Base-by-base conservation (phyloP, 2,113 vertebrate species). In the Hyperopisus bebe region DNA sequence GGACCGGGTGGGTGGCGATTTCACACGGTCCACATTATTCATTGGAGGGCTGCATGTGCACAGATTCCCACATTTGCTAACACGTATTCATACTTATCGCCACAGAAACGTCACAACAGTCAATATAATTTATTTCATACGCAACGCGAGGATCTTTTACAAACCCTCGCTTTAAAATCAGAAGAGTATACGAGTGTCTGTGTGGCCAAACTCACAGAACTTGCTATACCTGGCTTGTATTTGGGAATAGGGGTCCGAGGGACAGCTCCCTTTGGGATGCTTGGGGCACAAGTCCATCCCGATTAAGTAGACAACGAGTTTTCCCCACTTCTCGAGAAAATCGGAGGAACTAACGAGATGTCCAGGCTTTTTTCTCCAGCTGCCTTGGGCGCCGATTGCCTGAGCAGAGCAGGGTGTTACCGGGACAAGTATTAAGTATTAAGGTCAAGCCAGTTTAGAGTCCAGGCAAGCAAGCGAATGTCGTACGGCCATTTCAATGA, bases 391-490 rank as follows among this genome's bases (percentile, higher is more conserved):
- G 17, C n/a, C 48, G 47, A 86, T 48, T 86, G 84, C 5, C 31
- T 39, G n/a, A 53, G 48, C 5, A 13, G 31, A 13, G 85, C 7
- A 53, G 27, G 11, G 15, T 35, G 85, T 87, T 53, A 55, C 85
- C 47, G 35, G 85, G n/a, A 51, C 39, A 84, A 84, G 42, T 9
- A 46, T 21, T 19, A 48, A 31, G 84, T 86, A 86, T 86, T 86
- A 53, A 53, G 85, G 85, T 87, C 85, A 87, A 87, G 85, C 85
- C 50, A 39, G 13, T 87, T 87, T 50, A 48, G 27, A 6, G 31
- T 53, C 50, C 50, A 87, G 50, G 50, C 85, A 87, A 53, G 50
- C 85, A 51, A 47, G 5, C 3, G 17, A 47, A 47, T 19, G 62
- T 31, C 62, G 6, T 50, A 86, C 44, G 13, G 46, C 44, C 47